Conservation (phyloP, 1,140 invertebrate genomes). For the Brevipalpus yothersi region DNA sequence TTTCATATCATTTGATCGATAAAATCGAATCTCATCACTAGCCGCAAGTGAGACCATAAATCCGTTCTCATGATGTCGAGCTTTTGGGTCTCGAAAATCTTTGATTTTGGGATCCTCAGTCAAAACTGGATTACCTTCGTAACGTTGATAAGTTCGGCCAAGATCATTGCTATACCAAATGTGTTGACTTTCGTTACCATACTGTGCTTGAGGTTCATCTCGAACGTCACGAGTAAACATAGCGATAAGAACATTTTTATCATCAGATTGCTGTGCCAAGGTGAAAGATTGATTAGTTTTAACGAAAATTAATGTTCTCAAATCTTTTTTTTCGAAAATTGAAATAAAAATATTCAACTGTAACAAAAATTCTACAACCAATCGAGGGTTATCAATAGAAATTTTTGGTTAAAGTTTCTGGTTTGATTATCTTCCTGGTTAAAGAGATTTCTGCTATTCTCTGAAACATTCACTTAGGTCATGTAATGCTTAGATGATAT, state of each 20-base stretch:
- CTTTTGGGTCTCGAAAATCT: conserved; percentile 4
- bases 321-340: no score
- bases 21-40: not conserved
- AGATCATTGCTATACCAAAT: not conserved
- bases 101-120: not conserved
- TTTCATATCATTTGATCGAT: conserved; percentile 2
- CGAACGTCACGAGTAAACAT: not conserved
- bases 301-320: no score
- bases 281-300: no score
- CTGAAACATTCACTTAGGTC: no score
- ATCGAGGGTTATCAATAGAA: no score
- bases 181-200: not conserved
- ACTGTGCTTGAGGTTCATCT: not conserved
- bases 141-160: not conserved
- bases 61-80: not conserved
- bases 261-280: not conserved
- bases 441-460: no score
- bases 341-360: no score
- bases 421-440: no score
- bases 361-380: no score
- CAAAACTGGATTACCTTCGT: not conserved
- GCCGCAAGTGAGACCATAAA: conserved; percentile 3
- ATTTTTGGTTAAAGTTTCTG: no score
- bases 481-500: no score
- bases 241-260: not conserved